Conservation (phyloP, 2,113 vertebrate species). For the Catagonus wagneri region DNA sequence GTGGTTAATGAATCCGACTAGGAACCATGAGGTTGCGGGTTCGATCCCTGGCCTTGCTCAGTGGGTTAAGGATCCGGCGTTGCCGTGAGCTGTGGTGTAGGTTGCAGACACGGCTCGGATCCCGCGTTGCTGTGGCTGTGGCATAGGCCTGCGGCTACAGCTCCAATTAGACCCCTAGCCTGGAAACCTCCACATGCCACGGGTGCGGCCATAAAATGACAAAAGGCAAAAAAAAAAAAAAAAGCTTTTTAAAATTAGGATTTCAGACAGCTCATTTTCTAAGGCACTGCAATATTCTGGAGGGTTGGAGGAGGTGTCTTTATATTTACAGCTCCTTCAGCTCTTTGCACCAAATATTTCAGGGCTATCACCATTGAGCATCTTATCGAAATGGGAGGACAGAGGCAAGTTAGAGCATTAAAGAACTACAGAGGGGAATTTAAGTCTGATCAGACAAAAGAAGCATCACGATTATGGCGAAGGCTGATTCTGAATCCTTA, state of each 20-base stretch:
- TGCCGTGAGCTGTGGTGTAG: no score
- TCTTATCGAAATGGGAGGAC: constrained; percentile 12
- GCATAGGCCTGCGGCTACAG: no score
- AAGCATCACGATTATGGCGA: neutral
- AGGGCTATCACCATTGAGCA: neutral
- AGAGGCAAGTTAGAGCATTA: neutral
- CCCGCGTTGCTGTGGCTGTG: no score
- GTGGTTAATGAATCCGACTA: no score
- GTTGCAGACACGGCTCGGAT: no score
- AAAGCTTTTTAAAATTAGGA: neutral
- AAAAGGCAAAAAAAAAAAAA: no score
- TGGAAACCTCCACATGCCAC: no score
- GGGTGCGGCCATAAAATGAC: no score
- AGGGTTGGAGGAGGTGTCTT: neutral
- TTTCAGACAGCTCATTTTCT: constrained; percentile 5
- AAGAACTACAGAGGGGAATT: constrained; percentile 2
- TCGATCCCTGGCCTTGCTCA: no score
- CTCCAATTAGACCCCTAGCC: no score
- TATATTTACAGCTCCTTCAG: neutral
- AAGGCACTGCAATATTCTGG: neutral
- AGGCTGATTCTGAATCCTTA: neutral
- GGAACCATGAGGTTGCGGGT: no score
- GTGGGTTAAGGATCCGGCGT: no score
- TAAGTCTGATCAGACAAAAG: constrained; percentile 15
- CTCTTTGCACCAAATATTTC: constrained; percentile 29